Base-by-base conservation (phyloP, 2,888 invertebrate species). In the Apocheima hispidaria region DNA sequence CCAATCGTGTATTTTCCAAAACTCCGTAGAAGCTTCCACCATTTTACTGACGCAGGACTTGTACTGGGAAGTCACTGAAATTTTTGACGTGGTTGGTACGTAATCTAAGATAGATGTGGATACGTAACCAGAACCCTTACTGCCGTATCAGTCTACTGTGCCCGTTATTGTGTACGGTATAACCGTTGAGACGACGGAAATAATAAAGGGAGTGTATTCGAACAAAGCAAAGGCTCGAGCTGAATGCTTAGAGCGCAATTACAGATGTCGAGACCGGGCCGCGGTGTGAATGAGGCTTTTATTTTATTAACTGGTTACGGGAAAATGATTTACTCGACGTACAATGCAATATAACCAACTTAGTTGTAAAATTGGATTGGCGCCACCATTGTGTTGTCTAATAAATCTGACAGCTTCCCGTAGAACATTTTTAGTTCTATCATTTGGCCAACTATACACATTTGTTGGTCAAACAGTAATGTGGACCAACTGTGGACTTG, bases 141-240 rank as follows among this genome's bases (percentile, higher is more conserved):
- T 55, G 55, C 14, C 10, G 7, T 12, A 48, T 6, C 10, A 33
- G n/a, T 48, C 5, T 35, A 41, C 35, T 51, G 57, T 35, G 18
- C 18, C 36, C 2, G 43, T 23, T 44, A 51, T 44, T 38, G 40
- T 53, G 30, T 48, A 48, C 28, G 23, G 30, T 84, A 82, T 82
- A 84, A 81, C 79, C 75, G 41, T 54, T 35, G 36, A 23, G 44
- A 55, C 46, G 77, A 73, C 74, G 79, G 75, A 79, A 82, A 83
- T 84, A 83, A 84, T 82, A 81, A 79, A 79, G 80, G 77, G 79
- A 77, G 74, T 74, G 74, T 73, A 76, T 75, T 78, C 79, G 78
- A 84, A 87, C 84, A 86, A 86, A 84, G 79, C 81, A 78, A 77
- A 73, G 77, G 74, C 76, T 82, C 81, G 78, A 78, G 77, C 79